Evolutionary conservation across 2,888 invertebrate genomes (phyloP).

Genomic region (Cyrtodaria siliqua): DNA sequence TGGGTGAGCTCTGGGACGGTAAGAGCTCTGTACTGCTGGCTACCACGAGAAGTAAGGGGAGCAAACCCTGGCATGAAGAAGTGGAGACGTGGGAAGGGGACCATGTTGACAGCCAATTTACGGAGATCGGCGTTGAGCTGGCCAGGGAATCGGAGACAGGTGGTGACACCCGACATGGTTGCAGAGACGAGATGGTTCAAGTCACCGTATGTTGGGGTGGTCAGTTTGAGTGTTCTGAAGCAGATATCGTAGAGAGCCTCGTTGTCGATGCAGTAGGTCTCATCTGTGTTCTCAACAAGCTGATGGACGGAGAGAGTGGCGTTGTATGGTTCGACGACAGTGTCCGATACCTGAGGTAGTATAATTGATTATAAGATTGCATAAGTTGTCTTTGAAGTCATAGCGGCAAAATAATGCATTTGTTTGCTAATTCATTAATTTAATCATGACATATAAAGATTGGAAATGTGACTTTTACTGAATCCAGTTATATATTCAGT

Average conservation of each 20-base stretch:
- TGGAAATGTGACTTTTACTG: no score
- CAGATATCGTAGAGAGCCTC: slow-evolving; percentile 92
- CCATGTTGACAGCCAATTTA: slow-evolving; percentile 56
- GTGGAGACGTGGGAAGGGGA: slow-evolving; percentile 68
- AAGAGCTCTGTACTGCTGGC: slow-evolving; percentile 84
- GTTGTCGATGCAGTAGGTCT: slow-evolving; percentile 87
- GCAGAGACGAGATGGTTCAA: slow-evolving; percentile 89
- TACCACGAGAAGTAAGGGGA: slow-evolving; percentile 84
- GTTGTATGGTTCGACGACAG: slow-evolving; percentile 90
- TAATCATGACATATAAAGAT: no score
- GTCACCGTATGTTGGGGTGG: slow-evolving; percentile 95
- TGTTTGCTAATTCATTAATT: no score
- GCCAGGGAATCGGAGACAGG: slow-evolving; percentile 56
- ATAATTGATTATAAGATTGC: no score
- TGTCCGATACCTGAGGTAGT: slow-evolving; percentile 92
- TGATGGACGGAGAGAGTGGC: slow-evolving; percentile 90
- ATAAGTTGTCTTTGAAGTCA: no score
- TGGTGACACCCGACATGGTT: slow-evolving; percentile 56
- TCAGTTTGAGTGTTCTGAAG: slow-evolving; percentile 94
- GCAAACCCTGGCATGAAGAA: slow-evolving; percentile 86
- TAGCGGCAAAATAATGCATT: no score
- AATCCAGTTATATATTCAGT: no score
- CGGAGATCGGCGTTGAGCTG: slow-evolving; percentile 55
- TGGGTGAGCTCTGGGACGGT: slow-evolving; percentile 85
- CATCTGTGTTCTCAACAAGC: slow-evolving; percentile 87